Percentiles rank a stretch among this genome's conserved stretches.
Evolutionary conservation across 1,140 invertebrate genomes (phyloP).

Genomic region (Platyscapa corneri): DNA sequence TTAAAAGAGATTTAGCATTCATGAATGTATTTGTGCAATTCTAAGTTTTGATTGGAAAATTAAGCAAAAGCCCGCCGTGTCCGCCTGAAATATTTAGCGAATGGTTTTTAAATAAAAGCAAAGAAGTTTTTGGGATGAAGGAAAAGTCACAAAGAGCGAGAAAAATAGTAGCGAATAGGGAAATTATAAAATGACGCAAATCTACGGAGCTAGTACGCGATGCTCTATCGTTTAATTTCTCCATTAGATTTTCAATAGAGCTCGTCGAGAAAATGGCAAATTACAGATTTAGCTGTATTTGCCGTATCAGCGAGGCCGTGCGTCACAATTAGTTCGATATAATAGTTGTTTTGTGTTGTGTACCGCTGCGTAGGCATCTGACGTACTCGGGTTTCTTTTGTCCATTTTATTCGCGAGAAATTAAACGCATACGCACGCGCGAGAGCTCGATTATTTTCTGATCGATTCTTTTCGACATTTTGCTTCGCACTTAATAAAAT

Average conservation of each 20-base stretch:
- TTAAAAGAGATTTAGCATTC: too few species aligned
- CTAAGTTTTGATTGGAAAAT: too few species aligned
- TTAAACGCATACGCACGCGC: background rate
- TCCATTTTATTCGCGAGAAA: background rate
- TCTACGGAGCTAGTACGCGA: background rate
- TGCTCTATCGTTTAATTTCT: background rate
- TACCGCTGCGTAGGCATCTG: background rate
- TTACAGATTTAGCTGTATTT: background rate
- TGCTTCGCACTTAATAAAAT: too few species aligned
- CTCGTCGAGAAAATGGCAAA: background rate
- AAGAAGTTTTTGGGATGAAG: background rate
- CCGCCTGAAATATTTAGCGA: background rate
- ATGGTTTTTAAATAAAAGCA: background rate
- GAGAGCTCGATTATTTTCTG: background rate
- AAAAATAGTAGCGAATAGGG: background rate
- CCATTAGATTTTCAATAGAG: background rate
- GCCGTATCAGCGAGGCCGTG: background rate
- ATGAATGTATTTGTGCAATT: too few species aligned
- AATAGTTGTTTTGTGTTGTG: background rate
- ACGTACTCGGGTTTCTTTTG: background rate
- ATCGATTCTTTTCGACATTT: background rate
- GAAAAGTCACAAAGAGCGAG: background rate
- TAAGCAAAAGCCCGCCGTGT: too few species aligned
- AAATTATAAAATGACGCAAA: background rate
- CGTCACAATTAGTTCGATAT: constrained; percentile 13